These are phyloP conservation scores for Lophius piscatorius DNA, from an alignment of 2,113 vertebrate species.

Conservation along the genomic window DNA sequence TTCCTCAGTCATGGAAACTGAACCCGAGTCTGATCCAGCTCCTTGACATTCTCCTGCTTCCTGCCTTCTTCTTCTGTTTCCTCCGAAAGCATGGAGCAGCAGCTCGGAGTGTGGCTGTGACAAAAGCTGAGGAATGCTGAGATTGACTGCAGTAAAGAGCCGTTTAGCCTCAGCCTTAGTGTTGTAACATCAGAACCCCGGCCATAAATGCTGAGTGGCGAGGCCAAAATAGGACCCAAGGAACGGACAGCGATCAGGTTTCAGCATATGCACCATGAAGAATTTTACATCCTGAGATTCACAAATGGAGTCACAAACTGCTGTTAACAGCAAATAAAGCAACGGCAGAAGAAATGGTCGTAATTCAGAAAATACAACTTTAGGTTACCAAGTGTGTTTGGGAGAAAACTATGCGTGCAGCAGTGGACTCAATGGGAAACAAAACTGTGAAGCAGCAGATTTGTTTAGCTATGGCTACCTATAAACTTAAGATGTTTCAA, in stretches of 20 bases:
- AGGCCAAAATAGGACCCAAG: slow-evolving; percentile 62
- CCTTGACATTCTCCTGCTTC: slow-evolving; percentile 53
- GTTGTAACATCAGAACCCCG: slow-evolving; percentile 63
- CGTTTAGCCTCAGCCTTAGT: slow-evolving; percentile 9
- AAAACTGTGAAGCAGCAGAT: too few species aligned
- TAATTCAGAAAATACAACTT: background rate
- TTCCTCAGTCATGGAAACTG: slow-evolving; percentile 46
- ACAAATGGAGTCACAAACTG: slow-evolving; percentile 34
- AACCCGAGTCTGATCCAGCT: slow-evolving; percentile 46
- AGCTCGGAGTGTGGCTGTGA: slow-evolving; percentile 80
- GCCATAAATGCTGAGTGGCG: slow-evolving; percentile 76
- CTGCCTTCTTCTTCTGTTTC: slow-evolving; percentile 50
- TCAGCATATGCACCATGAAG: slow-evolving; percentile 73
- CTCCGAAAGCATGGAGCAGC: slow-evolving; percentile 59
- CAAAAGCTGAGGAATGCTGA: slow-evolving; percentile 82
- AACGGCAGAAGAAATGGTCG: background rate
- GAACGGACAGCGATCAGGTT: slow-evolving; percentile 77
- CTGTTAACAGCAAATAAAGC: slow-evolving; percentile 44
- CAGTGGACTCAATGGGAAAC: background rate
- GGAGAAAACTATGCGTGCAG: too few species aligned
- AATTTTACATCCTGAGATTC: slow-evolving; percentile 68
- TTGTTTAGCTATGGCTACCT: too few species aligned
- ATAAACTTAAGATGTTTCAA: too few species aligned
- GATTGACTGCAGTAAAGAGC: slow-evolving; percentile 74
- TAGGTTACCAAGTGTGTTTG: background rate